Percentiles rank a stretch among this genome's conserved stretches.
phyloP scores from a whole-genome alignment of 2,888 invertebrate genomes.

The Cyrtodaria siliqua region DNA sequence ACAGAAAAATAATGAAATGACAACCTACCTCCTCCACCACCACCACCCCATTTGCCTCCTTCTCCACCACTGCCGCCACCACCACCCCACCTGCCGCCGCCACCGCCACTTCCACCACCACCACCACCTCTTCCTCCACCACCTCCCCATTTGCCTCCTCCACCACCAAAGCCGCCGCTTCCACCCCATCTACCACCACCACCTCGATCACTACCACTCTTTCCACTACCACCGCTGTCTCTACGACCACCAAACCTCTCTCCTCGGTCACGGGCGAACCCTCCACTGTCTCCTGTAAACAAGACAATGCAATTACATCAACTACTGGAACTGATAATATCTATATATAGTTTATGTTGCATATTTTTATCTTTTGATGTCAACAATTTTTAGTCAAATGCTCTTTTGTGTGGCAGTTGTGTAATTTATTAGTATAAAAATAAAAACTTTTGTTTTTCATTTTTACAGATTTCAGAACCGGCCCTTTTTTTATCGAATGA shows the following conservation, averaged over 20 bases:
- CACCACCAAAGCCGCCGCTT: slow-evolving; percentile 37
- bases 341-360: no score
- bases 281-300: slow-evolving; percentile 25
- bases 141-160: slow-evolving; percentile 25
- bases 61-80: slow-evolving; percentile 27
- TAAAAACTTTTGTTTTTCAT: no score
- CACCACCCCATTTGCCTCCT: slow-evolving; percentile 33
- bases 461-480: no score
- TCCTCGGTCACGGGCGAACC: slow-evolving; percentile 30
- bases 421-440: no score
- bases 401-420: no score
- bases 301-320: no score
- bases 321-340: no score
- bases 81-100: slow-evolving; percentile 19
- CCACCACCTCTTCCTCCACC: slow-evolving; percentile 26
- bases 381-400: no score
- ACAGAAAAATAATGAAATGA: background rate
- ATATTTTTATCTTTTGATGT: no score
- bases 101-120: slow-evolving; percentile 19
- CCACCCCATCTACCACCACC: slow-evolving; percentile 32
- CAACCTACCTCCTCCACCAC: slow-evolving; percentile 20
- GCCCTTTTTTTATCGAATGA: no score
- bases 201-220: slow-evolving; percentile 40
- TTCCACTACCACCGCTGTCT: slow-evolving; percentile 23
- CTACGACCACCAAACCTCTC: slow-evolving; percentile 31